phyloP scores from a whole-genome alignment of 2,113 vertebrate species.

The Pyrgilauda ruficollis region DNA sequence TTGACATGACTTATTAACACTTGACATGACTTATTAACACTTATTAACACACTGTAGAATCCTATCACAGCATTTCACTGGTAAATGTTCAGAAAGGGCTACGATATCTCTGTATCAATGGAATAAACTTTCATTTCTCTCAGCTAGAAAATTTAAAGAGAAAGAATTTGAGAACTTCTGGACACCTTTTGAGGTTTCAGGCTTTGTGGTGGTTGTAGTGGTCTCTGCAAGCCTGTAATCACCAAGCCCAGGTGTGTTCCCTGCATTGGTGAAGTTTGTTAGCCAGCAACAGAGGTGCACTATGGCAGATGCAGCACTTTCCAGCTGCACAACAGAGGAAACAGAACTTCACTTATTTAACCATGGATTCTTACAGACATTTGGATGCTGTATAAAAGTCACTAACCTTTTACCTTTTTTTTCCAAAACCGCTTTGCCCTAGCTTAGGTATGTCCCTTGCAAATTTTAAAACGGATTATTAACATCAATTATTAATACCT shows the following conservation, averaged over 20 bases:
- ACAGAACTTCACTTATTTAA: neutral
- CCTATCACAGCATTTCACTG: neutral
- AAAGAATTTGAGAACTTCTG: neutral
- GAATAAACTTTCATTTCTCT: neutral
- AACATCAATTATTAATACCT: neutral
- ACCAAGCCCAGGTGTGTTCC: neutral
- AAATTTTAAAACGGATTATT: neutral
- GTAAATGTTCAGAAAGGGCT: neutral
- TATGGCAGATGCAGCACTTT: neutral
- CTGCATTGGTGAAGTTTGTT: neutral
- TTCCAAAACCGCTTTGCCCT: neutral
- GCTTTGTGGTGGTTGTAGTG: neutral
- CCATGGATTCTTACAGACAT: neutral
- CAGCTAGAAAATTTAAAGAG: neutral
- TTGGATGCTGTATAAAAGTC: neutral
- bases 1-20: neutral
- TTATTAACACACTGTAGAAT: neutral
- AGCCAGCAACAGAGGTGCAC: neutral
- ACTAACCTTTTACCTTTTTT: neutral
- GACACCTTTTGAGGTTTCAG: rapidly evolving
- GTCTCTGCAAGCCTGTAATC: neutral
- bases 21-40: neutral
- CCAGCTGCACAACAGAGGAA: neutral
- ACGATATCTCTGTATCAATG: neutral
- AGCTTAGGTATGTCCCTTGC: neutral